These are phyloP conservation scores for Phymanthus crucifer DNA, from an alignment of 92 coral and sea anemone genomes.

Conservation along the genomic window DNA sequence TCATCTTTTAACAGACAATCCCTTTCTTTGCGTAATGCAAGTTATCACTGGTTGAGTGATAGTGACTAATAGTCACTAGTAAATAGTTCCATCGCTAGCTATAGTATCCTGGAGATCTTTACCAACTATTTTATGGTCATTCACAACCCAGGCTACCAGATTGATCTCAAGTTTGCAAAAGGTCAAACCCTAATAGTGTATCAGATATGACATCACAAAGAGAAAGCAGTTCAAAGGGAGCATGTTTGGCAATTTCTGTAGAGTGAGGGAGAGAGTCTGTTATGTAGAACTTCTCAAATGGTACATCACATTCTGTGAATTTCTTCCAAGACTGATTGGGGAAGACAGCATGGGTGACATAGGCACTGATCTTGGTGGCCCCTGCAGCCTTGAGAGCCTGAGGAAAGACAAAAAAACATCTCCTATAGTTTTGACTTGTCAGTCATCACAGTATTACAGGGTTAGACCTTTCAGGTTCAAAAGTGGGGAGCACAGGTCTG, in stretches of 20 bases:
- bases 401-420: background rate
- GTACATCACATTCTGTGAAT: slow-evolving; percentile 84
- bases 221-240: slow-evolving; percentile 85
- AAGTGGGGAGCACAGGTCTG: no score
- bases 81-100: no score
- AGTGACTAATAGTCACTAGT: no score
- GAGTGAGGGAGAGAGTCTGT: slow-evolving; percentile 97
- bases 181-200: slow-evolving; percentile 86
- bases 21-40: no score
- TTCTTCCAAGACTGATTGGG: slow-evolving; percentile 91
- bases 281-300: slow-evolving; percentile 90
- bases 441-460: no score
- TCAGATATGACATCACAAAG: slow-evolving; percentile 86
- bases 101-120: background rate
- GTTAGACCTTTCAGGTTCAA: no score
- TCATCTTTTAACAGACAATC: no score
- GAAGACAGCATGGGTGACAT: slow-evolving; percentile 94
- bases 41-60: no score
- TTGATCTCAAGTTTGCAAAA: slow-evolving; percentile 67
- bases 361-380: slow-evolving; percentile 88
- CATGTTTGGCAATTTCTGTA: slow-evolving; percentile 62
- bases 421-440: no score
- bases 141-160: background rate
- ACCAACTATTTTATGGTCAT: no score
- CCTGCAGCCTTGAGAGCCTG: slow-evolving; percentile 87